Base-by-base conservation (phyloP, 2,113 vertebrate species). In the Nannospalax galili region DNA sequence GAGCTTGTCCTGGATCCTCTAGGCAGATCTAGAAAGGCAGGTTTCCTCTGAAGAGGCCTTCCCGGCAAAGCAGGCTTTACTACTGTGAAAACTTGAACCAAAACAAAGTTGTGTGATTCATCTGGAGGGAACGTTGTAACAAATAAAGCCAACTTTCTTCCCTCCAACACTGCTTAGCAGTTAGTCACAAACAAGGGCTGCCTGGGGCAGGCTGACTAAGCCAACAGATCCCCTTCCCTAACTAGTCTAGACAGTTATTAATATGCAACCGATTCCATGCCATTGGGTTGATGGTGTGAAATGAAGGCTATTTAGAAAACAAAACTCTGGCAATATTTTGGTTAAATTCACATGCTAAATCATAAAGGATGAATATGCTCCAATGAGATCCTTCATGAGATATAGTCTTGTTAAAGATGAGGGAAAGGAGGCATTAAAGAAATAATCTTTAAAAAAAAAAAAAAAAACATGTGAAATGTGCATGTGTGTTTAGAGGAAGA, bases 181-280 rank as follows among this genome's bases (percentile, higher is more conserved):
- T 98, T 97, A 98, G 98, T 98, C 97, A 98, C 97, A 97, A 95
- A 74, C 95, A 98, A 95, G 95, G 95, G 69, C 95, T 98, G 98
- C 98, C 98, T 98, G 82, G 93, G 98, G 98, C 98, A 96, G 82
- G 97, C 97, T 98, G 98, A 97, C 97, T 98, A 90, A 97, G 98
- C 97, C 98, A 98, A 98, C 98, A 98, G 97, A 98, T 98, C 98
- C 97, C 96, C 98, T 97, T 20, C 92, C 96, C 97, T 93, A 98
- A 98, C 98, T 97, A 97, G 97, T 97, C 97, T 98, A 98, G 97
- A 98, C 98, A 96, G 97, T 95, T 97, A 97, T 96, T 97, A 98
- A 98, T 95, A 98, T 35, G 96, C 97, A 98, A 98, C 97, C 1
- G 0, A 98, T 97, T 97, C 94, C 96, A 98, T 84, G 98, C 95